These are phyloP conservation scores for Ctenopoma kingsleyae DNA, from an alignment of 2,797 vertebrate genomes.

Conservation along the genomic window DNA sequence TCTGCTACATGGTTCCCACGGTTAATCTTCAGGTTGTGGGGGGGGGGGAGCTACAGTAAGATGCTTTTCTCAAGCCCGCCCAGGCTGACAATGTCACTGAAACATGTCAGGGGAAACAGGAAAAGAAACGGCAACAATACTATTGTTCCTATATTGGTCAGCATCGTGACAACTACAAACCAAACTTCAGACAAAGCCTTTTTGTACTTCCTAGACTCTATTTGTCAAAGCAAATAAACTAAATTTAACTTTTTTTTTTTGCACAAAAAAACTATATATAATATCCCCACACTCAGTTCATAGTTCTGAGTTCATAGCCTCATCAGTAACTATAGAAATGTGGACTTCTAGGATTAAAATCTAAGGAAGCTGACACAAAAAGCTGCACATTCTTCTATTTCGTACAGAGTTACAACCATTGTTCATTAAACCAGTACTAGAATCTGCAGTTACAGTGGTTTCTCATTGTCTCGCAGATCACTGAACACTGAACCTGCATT, in stretches of 20 bases:
- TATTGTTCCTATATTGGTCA: slow-evolving; percentile 67
- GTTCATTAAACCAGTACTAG: background rate
- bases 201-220: background rate
- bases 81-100: slow-evolving; percentile 65
- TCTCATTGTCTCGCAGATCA: slow-evolving; percentile 27
- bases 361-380: background rate
- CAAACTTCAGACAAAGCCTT: slow-evolving; percentile 21
- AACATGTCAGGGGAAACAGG: slow-evolving; percentile 68
- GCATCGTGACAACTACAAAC: slow-evolving; percentile 38
- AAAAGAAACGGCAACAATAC: slow-evolving; percentile 64
- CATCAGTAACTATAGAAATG: background rate
- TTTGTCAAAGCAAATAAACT: slow-evolving; percentile 6
- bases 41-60: slow-evolving; percentile 1
- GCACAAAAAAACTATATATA: background rate
- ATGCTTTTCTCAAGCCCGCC: slow-evolving; percentile 51
- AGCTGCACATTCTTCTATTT: background rate
- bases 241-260: background rate
- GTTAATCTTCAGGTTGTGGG: slow-evolving; percentile 37
- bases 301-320: background rate
- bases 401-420: background rate
- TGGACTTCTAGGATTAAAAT: background rate
- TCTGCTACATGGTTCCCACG: slow-evolving; percentile 57
- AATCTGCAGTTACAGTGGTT: background rate
- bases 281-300: background rate
- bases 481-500: slow-evolving; percentile 44